Conservation (phyloP, 2,888 invertebrate genomes). For the Thyatira batis region DNA sequence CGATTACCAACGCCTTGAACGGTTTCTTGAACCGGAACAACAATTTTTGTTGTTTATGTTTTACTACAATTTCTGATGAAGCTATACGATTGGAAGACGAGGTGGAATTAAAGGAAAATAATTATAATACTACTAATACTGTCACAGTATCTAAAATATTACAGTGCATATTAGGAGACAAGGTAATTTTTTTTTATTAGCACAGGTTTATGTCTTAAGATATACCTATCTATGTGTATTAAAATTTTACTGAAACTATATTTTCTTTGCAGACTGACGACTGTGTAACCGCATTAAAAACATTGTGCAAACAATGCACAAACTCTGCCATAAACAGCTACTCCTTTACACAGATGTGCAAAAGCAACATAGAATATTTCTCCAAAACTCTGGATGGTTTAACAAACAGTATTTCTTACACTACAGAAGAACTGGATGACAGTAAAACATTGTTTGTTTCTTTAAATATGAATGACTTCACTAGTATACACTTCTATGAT, state of each 20-base stretch:
- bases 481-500: slow-evolving; percentile 50
- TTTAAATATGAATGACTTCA: slow-evolving; percentile 41
- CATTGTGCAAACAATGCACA: slow-evolving; percentile 50
- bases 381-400: slow-evolving; percentile 41
- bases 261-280: slow-evolving; percentile 50
- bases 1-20: slow-evolving; percentile 35
- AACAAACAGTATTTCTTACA: slow-evolving; percentile 34
- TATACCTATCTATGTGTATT: background rate
- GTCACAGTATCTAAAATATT: slow-evolving; percentile 48
- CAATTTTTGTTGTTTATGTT: slow-evolving; percentile 61
- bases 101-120: slow-evolving; percentile 38
- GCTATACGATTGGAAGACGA: slow-evolving; percentile 44
- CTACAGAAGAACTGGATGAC: slow-evolving; percentile 20
- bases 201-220: too few relatives aligned
- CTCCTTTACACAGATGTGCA: slow-evolving; percentile 45
- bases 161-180: slow-evolving; percentile 40
- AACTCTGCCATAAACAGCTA: slow-evolving; percentile 46
- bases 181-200: slow-evolving; percentile 42
- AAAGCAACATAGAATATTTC: slow-evolving; percentile 41
- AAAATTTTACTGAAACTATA: slow-evolving; percentile 4
- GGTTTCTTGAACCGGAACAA: slow-evolving; percentile 45
- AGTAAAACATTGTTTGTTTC: slow-evolving; percentile 50
- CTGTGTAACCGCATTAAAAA: slow-evolving; percentile 41
- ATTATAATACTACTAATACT: slow-evolving; percentile 27
- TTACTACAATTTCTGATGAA: slow-evolving; percentile 32